Base-by-base conservation (phyloP, 2,888 invertebrate species). In the Prosopocoilus inquinatus region DNA sequence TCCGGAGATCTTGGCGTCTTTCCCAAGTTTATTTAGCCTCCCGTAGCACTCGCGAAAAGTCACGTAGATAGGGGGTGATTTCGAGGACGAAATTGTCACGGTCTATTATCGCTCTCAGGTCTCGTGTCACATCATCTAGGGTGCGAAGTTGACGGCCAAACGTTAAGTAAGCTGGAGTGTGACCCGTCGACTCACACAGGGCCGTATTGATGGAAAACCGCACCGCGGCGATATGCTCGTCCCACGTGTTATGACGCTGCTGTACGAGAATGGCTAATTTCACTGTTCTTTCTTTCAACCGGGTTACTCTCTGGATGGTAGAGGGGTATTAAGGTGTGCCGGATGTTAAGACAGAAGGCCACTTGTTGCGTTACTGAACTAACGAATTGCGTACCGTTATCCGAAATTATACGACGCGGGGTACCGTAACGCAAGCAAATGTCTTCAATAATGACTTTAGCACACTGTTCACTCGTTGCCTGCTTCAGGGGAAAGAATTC, bases 81-180 rank as follows among this genome's bases (percentile, higher is more conserved):
- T 60, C 61, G 44, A 57, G 57, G 4, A 55, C 61, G 5, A 49
- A 38, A 47, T 44, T 38, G 45, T 59, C 47, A 13, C 48, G 39
- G 20, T 48, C 46, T 11, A 45, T 45, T 39, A 56, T 64, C 57
- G 39, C 47, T 28, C 8, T 41, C 13, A 20, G 9, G 28, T 54
- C 54, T 8, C 50, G 43, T 4, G 48, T 50, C 11, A 53, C 57
- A 8, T 65, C 59, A 33, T 53, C 41, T 1, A 60, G 63, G 60
- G 55, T 62, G 48, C 60, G 56, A 7, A 71, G 20, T 41, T 73
- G 68, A 5, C 68, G 52, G 1, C 61, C 71, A 38, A 70, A 68
- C 0, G 61, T 66, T 1, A 71, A 53, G 33, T 62, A 70, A 1
- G 70, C 67, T 1, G 71, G 60, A 0, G 66, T 58, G 3, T 33